Evolutionary conservation across 92 coral and sea anemone species (phyloP).

Genomic region (Phymanthus crucifer): DNA sequence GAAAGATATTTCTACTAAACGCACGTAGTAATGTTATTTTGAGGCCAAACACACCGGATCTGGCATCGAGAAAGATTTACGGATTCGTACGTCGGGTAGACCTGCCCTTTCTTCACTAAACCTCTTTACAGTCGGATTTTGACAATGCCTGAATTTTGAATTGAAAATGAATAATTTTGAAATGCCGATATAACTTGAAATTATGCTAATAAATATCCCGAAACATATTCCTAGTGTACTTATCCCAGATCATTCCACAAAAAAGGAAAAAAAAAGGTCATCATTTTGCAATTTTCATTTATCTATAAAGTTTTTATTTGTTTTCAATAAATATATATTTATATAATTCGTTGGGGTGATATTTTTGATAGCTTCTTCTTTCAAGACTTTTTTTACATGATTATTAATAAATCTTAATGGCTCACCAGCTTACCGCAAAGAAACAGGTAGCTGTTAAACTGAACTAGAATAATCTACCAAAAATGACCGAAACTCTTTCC

Average conservation of each 20-base stretch:
- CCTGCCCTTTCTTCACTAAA: background rate
- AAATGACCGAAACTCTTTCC: background rate
- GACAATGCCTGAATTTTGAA: too few relatives aligned
- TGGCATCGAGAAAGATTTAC: background rate
- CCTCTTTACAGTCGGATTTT: too few relatives aligned
- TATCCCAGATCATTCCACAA: background rate
- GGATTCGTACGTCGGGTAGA: background rate
- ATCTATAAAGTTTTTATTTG: constrained; percentile 10
- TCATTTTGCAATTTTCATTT: background rate
- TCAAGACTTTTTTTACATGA: constrained; percentile 8
- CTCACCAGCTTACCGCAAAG: constrained; percentile 16
- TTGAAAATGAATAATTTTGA: too few relatives aligned
- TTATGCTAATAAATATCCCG: too few relatives aligned
- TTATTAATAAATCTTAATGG: background rate
- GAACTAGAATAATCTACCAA: background rate
- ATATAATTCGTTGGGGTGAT: background rate
- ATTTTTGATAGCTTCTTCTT: constrained; percentile 1
- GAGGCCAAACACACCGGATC: background rate
- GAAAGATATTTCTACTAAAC: background rate
- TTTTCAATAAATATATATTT: constrained; percentile 12
- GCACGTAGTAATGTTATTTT: background rate
- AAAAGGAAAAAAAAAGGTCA: background rate
- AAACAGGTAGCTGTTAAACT: constrained; percentile 10
- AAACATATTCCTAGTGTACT: background rate
- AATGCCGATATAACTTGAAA: too few relatives aligned